Base-by-base conservation (phyloP, 2,797 vertebrate genomes). In the Ara ararauna region DNA sequence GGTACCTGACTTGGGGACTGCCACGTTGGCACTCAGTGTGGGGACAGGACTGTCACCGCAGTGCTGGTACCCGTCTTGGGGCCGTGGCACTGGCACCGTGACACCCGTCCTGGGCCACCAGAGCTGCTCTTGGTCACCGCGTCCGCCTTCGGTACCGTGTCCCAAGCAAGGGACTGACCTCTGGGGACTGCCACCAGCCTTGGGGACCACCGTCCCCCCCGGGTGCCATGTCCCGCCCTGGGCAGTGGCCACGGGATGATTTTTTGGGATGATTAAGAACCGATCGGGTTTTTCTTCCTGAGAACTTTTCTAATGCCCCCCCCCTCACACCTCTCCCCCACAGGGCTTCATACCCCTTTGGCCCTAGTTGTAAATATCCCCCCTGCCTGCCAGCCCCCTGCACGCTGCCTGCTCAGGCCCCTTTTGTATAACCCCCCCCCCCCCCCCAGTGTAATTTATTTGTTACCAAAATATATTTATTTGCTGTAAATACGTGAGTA, bases 401-500 rank as follows among this genome's bases (percentile, higher is more conserved):
- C 61, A 48, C 74, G n/a, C 60, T 2, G 10, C 34, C 38, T 6
- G 0, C 32, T 32, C 19, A 29, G 26, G 21, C 23, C 60, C 76
- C 45, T 74, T 82, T 82, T 75, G 42, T 83, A 83, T 89, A 54
- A 19, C 42, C 48, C 42, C 51, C 51, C 67, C 42, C 48, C 42
- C 51, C 51, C 67, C 66, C 88, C 34, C 8, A 34, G 93, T 97
- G 97, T 98, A 98, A 98, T 97, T 98, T 98, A 98, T 98, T 98
- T 97, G 97, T 97, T 93, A 94, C 95, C 32, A 6, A 94, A 94
- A 90, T 97, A 85, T 98, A 98, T 98, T 98, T 98, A 98, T 98
- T 98, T 98, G 96, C 96, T 98, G 97, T 98, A 98, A 97, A 98
- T 98, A 98, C 82, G 74, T 36, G 36, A 36, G 36, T 97, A 98